These are phyloP conservation scores for Neofelis nebulosa DNA, from an alignment of 2,113 vertebrate species.

Conservation along the genomic window DNA sequence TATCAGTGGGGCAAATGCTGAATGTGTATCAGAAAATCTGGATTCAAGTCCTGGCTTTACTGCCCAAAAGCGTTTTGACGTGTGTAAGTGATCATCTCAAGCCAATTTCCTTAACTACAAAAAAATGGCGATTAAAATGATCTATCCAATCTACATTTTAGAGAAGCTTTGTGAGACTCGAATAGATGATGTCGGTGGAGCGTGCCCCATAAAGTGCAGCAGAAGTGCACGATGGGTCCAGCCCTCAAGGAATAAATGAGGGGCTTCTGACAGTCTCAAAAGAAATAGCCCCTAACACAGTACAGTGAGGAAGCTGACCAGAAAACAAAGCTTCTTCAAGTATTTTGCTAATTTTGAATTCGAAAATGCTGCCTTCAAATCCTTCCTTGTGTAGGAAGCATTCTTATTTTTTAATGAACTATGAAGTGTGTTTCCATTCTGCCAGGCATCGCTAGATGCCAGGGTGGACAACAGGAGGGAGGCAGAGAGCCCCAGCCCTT, in stretches of 20 bases:
- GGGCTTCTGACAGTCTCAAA: neutral
- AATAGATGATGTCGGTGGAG: neutral
- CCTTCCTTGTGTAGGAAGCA: neutral
- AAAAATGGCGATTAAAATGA: neutral
- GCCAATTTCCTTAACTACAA: neutral
- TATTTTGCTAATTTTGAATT: neutral
- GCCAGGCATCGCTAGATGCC: neutral
- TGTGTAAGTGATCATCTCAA: neutral
- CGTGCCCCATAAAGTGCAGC: neutral
- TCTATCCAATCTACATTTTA: neutral
- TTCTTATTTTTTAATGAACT: neutral
- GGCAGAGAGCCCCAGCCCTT: neutral
- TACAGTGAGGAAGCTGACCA: neutral
- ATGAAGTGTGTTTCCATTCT: neutral
- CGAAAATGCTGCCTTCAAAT: neutral
- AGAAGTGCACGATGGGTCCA: neutral
- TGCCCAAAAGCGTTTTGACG: neutral
- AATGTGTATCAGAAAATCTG: neutral
- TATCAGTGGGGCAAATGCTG: neutral
- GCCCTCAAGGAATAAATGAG: neutral
- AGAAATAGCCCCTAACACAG: neutral
- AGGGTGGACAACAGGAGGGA: fast-evolving
- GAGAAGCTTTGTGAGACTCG: neutral
- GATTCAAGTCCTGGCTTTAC: neutral
- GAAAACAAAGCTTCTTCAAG: neutral